Evolutionary conservation across 2,888 invertebrate genomes (phyloP).

Genomic region (Pharmacophagus antenor): DNA sequence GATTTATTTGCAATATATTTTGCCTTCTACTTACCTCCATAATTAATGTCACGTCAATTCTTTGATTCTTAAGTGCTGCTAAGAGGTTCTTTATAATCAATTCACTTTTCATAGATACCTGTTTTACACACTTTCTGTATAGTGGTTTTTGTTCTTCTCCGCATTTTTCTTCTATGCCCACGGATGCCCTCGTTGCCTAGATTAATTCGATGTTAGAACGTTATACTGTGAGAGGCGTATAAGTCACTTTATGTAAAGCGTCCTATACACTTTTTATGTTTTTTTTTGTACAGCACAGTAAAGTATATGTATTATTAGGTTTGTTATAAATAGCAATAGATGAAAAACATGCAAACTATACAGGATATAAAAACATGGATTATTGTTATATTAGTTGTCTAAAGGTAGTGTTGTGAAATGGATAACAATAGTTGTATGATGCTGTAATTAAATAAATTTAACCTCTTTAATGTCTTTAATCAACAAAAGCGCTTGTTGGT

Average conservation of each 20-base stretch:
- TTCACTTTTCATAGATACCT: constrained; percentile 47
- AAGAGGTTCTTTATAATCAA: constrained; percentile 52
- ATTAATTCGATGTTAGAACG: no score
- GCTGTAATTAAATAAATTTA: not conserved
- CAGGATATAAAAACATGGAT: no score
- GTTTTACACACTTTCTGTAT: constrained; percentile 51
- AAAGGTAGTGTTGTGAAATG: not conserved
- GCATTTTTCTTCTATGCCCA: constrained; percentile 45
- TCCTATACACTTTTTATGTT: no score
- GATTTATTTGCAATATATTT: no score
- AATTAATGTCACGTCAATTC: constrained; percentile 45
- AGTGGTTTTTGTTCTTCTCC: constrained; percentile 32
- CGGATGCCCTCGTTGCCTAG: constrained; percentile 53
- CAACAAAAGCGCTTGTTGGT: constrained; percentile 49
- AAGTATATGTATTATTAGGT: no score
- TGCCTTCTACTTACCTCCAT: constrained; percentile 41
- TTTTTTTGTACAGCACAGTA: no score
- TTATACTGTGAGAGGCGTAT: no score
- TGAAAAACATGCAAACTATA: no score
- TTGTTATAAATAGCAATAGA: no score
- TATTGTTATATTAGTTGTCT: not conserved
- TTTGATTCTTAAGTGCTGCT: constrained; percentile 45
- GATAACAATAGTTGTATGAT: not conserved
- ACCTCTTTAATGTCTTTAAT: constrained; percentile 61
- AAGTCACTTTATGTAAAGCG: no score